Conservation (phyloP, 2,797 vertebrate species). For the Eutrigla gurnardus region DNA sequence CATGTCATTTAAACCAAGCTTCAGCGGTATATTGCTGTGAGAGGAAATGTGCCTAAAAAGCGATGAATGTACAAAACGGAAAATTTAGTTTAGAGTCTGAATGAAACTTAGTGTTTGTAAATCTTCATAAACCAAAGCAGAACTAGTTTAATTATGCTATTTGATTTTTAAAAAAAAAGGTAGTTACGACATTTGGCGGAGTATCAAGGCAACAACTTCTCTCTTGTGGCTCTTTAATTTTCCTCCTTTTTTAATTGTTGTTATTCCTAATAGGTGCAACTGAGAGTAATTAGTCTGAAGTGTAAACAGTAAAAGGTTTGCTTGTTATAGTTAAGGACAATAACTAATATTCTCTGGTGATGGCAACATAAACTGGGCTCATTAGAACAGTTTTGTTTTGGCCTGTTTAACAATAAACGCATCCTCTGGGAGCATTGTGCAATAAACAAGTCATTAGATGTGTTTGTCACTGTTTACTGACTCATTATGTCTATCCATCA, state of each 20-base stretch:
- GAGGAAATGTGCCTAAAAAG: background rate
- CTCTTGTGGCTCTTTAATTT: background rate
- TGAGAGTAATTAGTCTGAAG: slow-evolving; percentile 27
- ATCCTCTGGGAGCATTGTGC: background rate
- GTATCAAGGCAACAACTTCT: accelerated
- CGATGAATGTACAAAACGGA: background rate
- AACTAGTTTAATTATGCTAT: background rate
- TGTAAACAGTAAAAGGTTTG: slow-evolving; percentile 12
- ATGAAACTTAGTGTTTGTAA: background rate
- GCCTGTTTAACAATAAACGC: slow-evolving; percentile 1
- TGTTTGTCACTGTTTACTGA: background rate
- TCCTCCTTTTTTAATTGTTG: background rate
- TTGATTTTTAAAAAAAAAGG: background rate
- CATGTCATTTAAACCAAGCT: background rate
- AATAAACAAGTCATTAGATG: background rate
- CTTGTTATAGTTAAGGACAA: slow-evolving; percentile 11
- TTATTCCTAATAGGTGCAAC: background rate
- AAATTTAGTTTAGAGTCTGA: background rate
- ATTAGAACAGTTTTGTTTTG: slow-evolving; percentile 21
- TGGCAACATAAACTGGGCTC: slow-evolving; percentile 3
- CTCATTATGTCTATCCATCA: no score
- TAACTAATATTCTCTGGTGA: slow-evolving; percentile 14
- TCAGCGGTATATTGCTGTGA: background rate
- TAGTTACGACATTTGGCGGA: background rate
- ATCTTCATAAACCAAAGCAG: background rate